Evolutionary conservation across 2,113 vertebrate species (phyloP).

Genomic region (Sapayoa aenigma): DNA sequence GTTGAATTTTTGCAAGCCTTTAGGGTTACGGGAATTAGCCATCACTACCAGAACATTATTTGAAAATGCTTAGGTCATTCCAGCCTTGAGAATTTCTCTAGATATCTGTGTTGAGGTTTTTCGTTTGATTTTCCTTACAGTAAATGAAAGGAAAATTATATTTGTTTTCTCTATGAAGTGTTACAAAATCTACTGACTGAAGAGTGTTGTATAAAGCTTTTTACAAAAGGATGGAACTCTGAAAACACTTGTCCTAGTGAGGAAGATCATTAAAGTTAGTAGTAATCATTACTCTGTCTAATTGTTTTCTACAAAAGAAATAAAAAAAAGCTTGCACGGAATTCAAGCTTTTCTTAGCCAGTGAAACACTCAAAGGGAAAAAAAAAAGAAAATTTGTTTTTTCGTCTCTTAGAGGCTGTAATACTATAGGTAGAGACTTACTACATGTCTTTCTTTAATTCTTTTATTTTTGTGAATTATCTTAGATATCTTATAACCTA

Average conservation of each 20-base stretch:
- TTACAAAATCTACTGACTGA: background rate
- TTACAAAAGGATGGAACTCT: background rate
- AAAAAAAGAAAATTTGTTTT: background rate
- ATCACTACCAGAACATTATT: background rate
- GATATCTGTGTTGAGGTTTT: background rate
- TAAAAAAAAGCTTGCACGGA: background rate
- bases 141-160: background rate
- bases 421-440: background rate
- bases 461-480: constrained; percentile 1
- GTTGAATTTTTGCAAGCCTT: background rate
- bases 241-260: background rate
- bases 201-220: background rate
- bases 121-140: background rate
- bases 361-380: background rate
- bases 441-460: background rate
- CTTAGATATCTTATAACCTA: background rate
- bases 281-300: background rate
- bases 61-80: background rate
- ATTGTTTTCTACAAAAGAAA: background rate
- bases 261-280: background rate
- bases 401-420: background rate
- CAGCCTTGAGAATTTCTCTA: background rate
- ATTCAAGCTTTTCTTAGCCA: background rate
- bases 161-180: background rate
- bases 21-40: background rate